Conservation (phyloP, 2,113 vertebrate genomes). For the Pimephales promelas region DNA sequence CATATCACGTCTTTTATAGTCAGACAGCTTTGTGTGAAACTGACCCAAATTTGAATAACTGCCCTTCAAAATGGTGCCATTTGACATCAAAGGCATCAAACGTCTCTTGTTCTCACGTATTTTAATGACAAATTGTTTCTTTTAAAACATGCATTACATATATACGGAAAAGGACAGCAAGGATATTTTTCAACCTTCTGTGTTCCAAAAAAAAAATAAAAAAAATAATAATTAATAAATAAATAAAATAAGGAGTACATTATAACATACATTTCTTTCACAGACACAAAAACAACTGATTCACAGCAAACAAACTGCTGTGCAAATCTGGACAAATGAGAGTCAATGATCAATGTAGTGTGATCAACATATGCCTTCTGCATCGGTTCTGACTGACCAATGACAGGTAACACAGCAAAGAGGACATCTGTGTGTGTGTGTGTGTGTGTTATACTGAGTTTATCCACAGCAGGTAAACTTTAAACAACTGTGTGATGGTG, state of each 20-base stretch:
- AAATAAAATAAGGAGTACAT: not conserved
- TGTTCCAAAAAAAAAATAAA: not conserved
- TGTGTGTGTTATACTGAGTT: constrained; percentile 46
- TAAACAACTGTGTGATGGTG: constrained; percentile 64
- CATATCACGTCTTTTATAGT: not conserved
- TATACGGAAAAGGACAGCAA: not conserved
- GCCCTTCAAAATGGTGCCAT: not conserved
- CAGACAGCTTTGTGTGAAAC: not conserved
- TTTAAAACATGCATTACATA: not conserved
- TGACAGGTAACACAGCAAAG: constrained; percentile 45
- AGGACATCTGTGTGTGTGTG: not conserved
- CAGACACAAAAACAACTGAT: not conserved
- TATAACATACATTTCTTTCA: not conserved
- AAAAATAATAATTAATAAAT: too few species aligned
- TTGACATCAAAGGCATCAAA: not conserved
- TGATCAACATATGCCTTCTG: not conserved
- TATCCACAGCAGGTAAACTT: constrained; percentile 74
- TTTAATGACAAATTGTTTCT: not conserved
- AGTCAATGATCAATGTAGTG: not conserved
- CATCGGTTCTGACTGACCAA: constrained; percentile 23
- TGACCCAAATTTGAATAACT: not conserved
- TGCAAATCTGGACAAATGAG: not conserved
- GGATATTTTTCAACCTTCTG: not conserved
- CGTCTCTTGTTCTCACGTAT: not conserved
- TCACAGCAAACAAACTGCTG: not conserved